Conservation (phyloP, 2,888 invertebrate species). For the Zaprionus bogoriensis region DNA sequence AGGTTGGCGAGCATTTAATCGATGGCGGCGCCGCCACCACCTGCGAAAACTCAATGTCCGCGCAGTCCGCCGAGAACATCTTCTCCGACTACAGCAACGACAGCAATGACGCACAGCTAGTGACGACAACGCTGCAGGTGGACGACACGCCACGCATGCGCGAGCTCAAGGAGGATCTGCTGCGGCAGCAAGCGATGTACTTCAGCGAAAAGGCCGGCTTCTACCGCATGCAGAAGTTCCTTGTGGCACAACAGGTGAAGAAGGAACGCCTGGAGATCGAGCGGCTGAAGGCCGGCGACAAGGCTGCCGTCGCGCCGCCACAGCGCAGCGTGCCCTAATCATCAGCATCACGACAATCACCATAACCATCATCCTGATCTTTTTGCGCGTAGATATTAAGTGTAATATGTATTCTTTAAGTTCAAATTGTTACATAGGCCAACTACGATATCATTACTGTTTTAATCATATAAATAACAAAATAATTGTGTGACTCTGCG, state of each 20-base stretch:
- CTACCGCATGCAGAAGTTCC: slow-evolving; percentile 77
- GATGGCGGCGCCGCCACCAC: slow-evolving; percentile 27
- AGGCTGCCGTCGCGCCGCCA: not conserved
- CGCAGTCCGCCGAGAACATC: slow-evolving; percentile 27
- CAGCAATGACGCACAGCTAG: slow-evolving; percentile 42
- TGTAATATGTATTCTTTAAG: slow-evolving; percentile 37
- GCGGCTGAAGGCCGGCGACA: slow-evolving; percentile 15
- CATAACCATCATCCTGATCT: not conserved
- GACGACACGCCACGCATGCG: slow-evolving; percentile 45
- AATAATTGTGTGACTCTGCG: slow-evolving; percentile 13
- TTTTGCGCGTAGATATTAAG: slow-evolving; percentile 14
- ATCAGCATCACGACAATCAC: not conserved
- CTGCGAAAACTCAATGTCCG: slow-evolving; percentile 22
- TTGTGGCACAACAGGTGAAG: slow-evolving; percentile 71
- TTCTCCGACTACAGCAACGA: slow-evolving; percentile 46
- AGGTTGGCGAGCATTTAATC: slow-evolving; percentile 16
- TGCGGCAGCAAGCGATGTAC: slow-evolving; percentile 74
- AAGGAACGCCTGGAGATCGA: slow-evolving; percentile 56
- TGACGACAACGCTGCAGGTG: slow-evolving; percentile 42
- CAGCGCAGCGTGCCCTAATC: not conserved
- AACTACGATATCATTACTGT: slow-evolving; percentile 33
- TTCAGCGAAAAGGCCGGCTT: slow-evolving; percentile 75
- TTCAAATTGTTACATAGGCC: slow-evolving; percentile 41
- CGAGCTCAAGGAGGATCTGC: slow-evolving; percentile 60
- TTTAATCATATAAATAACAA: slow-evolving; percentile 39